Base-by-base conservation (phyloP, 2,113 vertebrate genomes). In the Myiozetetes cayanensis region DNA sequence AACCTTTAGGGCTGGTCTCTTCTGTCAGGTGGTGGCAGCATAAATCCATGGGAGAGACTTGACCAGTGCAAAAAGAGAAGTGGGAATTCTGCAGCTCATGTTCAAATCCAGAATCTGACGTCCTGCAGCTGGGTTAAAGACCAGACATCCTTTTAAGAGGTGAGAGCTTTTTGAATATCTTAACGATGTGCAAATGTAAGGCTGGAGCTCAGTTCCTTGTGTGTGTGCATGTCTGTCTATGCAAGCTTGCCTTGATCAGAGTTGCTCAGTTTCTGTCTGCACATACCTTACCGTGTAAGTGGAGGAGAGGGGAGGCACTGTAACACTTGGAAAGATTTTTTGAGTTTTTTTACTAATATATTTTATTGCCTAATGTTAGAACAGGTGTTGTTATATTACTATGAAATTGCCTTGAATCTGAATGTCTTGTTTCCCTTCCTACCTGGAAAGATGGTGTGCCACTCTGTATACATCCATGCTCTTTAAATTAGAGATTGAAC, bases 1-100 rank as follows among this genome's bases (percentile, higher is more conserved):
- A 49, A 35, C 6, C 28, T 43, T 43, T 27, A 37, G 83, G 82
- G n/a, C 12, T 65, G 70, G 58, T 63, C 20, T 56, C n/a, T 88
- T 85, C 76, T 82, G 92, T 96, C 90, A 62, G 95, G 73, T 96
- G 90, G 81, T 96, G 93, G 93, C 91, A 96, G 94, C 94, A 94
- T 72, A 93, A 96, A 95, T 93, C 93, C 66, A 2, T 41, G 49
- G 30, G 66, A 96, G 52, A 85, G 44, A 7, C 58, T 30, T 89
- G 70, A 82, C 87, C 66, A 27, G 35, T 72, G 39, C 56, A 41
- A 65, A 68, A 66, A 52, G 21, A 4, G 41, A 85, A 49, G 30
- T 59, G 66, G 61, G 49, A 78, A 76, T 89, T 67, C 22, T 49
- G 41, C 66, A 85, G 52, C 27, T 4, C 0, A 0, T 4, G 8